A percentile compares a stretch with the other conserved stretches of the same genome.
phyloP scores from a whole-genome alignment of 2,797 vertebrate genomes.

The Urocyon cinereoargenteus region DNA sequence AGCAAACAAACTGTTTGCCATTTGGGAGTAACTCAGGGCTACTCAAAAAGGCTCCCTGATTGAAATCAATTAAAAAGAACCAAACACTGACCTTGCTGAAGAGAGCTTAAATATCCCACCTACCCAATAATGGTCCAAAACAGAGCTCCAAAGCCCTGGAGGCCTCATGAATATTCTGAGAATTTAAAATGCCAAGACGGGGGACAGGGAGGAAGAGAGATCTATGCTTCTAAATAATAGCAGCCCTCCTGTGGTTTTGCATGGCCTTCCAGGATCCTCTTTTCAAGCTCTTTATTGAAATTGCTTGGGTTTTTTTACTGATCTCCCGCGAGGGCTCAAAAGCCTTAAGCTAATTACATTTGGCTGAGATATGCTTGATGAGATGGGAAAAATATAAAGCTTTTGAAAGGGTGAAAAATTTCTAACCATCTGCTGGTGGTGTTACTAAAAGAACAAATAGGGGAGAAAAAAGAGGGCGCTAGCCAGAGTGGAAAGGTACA shows the following conservation, averaged over 20 bases:
- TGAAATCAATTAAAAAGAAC: constrained; percentile 92
- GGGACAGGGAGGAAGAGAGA: not conserved
- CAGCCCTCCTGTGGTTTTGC: constrained; percentile 86
- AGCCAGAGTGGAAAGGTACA: constrained; percentile 78
- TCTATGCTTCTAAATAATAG: constrained; percentile 87
- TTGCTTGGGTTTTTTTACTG: constrained; percentile 87
- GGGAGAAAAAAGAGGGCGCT: constrained; percentile 73
- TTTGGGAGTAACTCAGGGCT: constrained; percentile 87
- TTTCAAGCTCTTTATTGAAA: constrained; percentile 89
- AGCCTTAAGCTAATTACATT: constrained; percentile 92
- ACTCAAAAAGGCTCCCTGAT: constrained; percentile 87
- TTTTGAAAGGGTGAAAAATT: constrained; percentile 91
- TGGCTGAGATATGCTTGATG: constrained; percentile 91
- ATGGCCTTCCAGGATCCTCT: constrained; percentile 88
- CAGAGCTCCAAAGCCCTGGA: constrained; percentile 85
- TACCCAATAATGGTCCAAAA: constrained; percentile 76
- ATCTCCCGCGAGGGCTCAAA: constrained; percentile 90
- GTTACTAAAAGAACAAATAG: constrained; percentile 83
- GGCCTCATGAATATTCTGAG: constrained; percentile 89
- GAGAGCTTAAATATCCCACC: constrained; percentile 87
- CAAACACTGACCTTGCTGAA: constrained; percentile 85
- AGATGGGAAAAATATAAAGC: constrained; percentile 91
- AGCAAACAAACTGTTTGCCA: constrained; percentile 75
- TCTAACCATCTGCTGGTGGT: constrained; percentile 90
- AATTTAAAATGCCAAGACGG: constrained; percentile 84